A percentile compares a stretch with the other conserved stretches of the same genome.
phyloP scores from a whole-genome alignment of 2,113 vertebrate genomes.

The Heliornis fulica region DNA sequence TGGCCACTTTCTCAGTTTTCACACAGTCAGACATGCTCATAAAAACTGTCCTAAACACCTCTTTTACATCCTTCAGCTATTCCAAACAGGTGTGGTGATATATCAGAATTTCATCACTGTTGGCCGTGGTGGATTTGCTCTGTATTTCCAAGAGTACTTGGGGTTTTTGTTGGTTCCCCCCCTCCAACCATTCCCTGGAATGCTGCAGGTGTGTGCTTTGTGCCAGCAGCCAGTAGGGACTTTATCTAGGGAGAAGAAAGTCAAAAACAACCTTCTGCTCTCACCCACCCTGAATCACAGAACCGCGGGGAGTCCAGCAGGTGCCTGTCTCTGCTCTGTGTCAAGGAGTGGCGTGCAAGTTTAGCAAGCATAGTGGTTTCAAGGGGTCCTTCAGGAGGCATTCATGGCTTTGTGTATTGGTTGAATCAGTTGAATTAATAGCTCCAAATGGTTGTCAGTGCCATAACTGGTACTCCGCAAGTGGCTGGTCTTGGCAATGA shows the following conservation, averaged over 20 bases:
- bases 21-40: not conserved
- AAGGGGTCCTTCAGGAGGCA: not conserved
- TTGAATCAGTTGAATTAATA: not conserved
- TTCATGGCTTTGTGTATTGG: not conserved
- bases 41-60: slow-evolving; percentile 54
- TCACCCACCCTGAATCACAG: not conserved
- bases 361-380: fast-evolving
- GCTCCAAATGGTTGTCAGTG: not conserved
- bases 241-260: not conserved
- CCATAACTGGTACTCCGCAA: not conserved
- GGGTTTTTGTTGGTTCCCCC: too few relatives aligned
- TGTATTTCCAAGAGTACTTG: not conserved
- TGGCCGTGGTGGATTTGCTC: not conserved
- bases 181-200: not conserved
- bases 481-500: not conserved
- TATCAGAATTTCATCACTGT: slow-evolving; percentile 13
- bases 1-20: slow-evolving; percentile 52
- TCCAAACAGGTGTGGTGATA: slow-evolving; percentile 36
- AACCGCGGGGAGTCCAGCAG: fast-evolving
- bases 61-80: slow-evolving; percentile 10
- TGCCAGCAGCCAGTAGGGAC: not conserved
- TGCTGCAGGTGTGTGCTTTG: not conserved
- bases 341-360: fast-evolving
- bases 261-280: not conserved
- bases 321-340: not conserved